A percentile compares a stretch with the other conserved stretches of the same genome.
phyloP scores from a whole-genome alignment of 2,113 vertebrate genomes.

The Poeciliopsis turrubarensis region DNA sequence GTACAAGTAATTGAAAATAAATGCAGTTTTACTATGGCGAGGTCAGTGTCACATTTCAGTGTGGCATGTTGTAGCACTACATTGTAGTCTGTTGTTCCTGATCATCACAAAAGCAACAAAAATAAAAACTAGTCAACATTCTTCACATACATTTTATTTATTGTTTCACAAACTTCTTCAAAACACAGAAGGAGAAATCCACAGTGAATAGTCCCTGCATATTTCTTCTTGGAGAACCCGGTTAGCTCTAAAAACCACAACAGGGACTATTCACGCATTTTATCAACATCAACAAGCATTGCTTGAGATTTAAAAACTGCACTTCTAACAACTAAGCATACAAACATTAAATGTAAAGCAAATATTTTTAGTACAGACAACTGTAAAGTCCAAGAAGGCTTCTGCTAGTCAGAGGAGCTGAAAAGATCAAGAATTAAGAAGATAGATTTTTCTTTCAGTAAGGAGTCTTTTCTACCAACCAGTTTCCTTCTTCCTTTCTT shows the following conservation, averaged over 20 bases:
- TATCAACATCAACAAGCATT: slow-evolving; percentile 63
- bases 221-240: slow-evolving; percentile 15
- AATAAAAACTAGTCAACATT: slow-evolving; percentile 5
- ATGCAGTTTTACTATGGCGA: too few species aligned
- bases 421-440: slow-evolving; percentile 17
- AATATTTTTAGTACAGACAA: slow-evolving; percentile 18
- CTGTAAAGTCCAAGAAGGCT: slow-evolving; percentile 13
- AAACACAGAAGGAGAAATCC: slow-evolving; percentile 52
- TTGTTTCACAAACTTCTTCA: slow-evolving; percentile 60
- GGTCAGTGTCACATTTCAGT: too few species aligned
- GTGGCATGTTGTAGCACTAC: too few species aligned
- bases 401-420: slow-evolving; percentile 28
- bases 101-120: background rate
- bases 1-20: too few species aligned
- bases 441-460: too few species aligned
- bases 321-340: slow-evolving; percentile 64
- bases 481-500: too few species aligned
- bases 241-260: slow-evolving; percentile 5
- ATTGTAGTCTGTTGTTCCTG: too few species aligned
- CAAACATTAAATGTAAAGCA: slow-evolving; percentile 51
- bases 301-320: slow-evolving; percentile 47
- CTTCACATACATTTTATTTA: slow-evolving; percentile 56
- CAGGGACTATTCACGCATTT: slow-evolving; percentile 42
- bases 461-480: too few species aligned
- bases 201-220: slow-evolving; percentile 50